Evolutionary conservation across 2,888 invertebrate species (phyloP), one percentile per base, ranked within the genome.

Genomic region (Terebella lapidaria): DNA sequence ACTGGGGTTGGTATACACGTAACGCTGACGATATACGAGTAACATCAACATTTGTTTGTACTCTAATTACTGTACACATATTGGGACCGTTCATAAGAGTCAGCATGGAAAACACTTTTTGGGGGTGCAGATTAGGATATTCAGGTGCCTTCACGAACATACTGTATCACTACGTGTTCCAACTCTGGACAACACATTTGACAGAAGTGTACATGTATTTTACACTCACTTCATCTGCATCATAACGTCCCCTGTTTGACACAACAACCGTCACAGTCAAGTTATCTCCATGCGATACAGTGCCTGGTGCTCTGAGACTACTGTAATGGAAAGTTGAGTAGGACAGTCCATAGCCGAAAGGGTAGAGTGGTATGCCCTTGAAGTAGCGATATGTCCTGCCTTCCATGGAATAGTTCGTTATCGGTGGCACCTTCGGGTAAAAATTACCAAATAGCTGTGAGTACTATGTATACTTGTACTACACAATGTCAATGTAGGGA

Each of bases 361-460:
- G 72, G 59, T 70, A 75, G 42, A 68, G 64, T 1, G 74, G 73
- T 28, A 5, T 10, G 4, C 59, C 59, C 35, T 59, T 57, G 56
- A 73, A 72, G 57, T 77, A 78, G 30, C 78, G 66, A 62, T 78
- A 78, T 1, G 77, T 78, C 28, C 72, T 61, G 3, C 73, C 74
- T 45, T 60, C 67, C 78, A 78, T 78, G 3, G 67, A 61, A 56
- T 70, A 70, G 58, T 70, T 58, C n/a, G 61, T 62, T 29, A 71
- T 70, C 1, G 61, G 58, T 22, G 67, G 67, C 42, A 70, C 61
- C 67, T 75, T 30, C 18, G 54, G 42, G 20, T 42, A 1, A 18
- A 15, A 5, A 27, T 28, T 28, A 49, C 15, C 20, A 51, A 51
- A 51, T 35, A 15, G n/a, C 42, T 35, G n/a, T n/a, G n/a, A n/a